phyloP scores from a whole-genome alignment of 2,113 vertebrate genomes.

The Campylomormyrus tamandua region DNA sequence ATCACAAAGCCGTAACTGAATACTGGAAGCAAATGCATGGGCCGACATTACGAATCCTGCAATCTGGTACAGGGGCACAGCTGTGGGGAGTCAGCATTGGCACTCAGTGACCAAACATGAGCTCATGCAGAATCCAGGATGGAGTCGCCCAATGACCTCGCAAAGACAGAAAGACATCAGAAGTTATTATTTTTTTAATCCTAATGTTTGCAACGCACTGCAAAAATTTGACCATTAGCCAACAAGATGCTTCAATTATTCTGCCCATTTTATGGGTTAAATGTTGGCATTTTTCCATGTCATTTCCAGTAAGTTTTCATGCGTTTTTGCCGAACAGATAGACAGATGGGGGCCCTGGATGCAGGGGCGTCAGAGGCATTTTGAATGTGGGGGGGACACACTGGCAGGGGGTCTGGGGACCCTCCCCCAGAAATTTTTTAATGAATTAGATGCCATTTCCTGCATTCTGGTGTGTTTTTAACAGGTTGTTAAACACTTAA shows the following conservation, averaged over 20 bases:
- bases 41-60: not conserved
- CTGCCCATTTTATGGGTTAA: not conserved
- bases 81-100: not conserved
- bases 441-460: too few relatives aligned
- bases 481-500: too few relatives aligned
- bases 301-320: not conserved
- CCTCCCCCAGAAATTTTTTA: too few relatives aligned
- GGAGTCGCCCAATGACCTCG: not conserved
- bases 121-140: not conserved
- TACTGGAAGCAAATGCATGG: not conserved
- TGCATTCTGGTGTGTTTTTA: too few relatives aligned
- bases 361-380: too few relatives aligned
- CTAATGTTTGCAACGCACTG: not conserved
- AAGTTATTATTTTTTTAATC: not conserved
- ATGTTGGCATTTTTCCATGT: not conserved
- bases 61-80: not conserved
- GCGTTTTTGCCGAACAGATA: not conserved
- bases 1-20: not conserved
- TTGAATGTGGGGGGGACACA: too few relatives aligned
- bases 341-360: constrained; percentile 4
- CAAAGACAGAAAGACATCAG: not conserved
- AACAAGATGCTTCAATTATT: not conserved
- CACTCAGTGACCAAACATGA: not conserved
- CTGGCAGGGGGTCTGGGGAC: too few relatives aligned
- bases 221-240: not conserved